Percentiles rank a stretch among this genome's conserved stretches.
Evolutionary conservation across 53 echinoderm and acorn worm genomes (phyloP).

Genomic region (Zoroaster sp.): DNA sequence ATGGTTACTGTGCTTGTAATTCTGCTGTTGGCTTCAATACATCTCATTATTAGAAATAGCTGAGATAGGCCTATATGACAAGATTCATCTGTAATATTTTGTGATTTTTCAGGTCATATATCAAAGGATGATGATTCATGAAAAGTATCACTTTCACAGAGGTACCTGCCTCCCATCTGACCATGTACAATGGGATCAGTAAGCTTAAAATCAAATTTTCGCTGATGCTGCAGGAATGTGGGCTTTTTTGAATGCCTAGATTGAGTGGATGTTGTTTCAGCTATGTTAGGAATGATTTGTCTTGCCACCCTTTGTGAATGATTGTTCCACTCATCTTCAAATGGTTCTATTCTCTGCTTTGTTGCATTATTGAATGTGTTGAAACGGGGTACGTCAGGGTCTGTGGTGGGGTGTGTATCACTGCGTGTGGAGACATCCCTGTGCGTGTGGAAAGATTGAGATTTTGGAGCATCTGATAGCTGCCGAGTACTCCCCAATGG

Average conservation of each 20-base stretch:
- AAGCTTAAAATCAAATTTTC: background rate
- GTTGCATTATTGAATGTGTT: background rate
- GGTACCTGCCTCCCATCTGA: background rate
- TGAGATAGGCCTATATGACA: too few species aligned
- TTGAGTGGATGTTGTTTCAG: background rate
- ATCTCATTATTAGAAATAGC: too few species aligned
- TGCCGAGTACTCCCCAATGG: too few species aligned
- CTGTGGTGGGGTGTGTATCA: too few species aligned
- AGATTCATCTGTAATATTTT: too few species aligned
- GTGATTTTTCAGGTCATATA: background rate
- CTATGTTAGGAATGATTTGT: too few species aligned
- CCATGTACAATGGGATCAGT: background rate
- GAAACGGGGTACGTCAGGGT: too few species aligned
- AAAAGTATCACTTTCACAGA: background rate
- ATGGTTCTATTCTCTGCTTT: background rate
- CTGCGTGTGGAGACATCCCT: too few species aligned
- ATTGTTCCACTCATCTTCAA: background rate
- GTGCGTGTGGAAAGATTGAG: too few species aligned
- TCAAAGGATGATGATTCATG: background rate
- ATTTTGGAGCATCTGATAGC: too few species aligned
- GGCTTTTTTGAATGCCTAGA: background rate
- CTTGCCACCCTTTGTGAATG: background rate
- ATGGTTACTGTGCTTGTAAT: too few species aligned
- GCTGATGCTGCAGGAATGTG: background rate
- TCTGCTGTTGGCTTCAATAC: too few species aligned